These are phyloP conservation scores for Oxyteleia sp. DNA, from an alignment of 2,888 invertebrate species.

Conservation along the genomic window DNA sequence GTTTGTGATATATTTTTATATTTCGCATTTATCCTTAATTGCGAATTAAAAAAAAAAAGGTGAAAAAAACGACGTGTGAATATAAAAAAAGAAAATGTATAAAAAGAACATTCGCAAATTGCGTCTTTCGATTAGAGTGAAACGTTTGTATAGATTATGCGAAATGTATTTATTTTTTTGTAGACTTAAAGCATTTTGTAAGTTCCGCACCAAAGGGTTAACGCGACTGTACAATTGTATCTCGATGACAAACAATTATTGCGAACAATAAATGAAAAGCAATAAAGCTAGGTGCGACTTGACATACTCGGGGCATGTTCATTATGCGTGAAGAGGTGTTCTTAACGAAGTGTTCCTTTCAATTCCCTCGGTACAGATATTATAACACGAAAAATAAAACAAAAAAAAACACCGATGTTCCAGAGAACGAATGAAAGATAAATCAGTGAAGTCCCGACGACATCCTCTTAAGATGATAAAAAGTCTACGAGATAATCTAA, in stretches of 20 bases:
- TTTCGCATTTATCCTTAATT: conserved; percentile 35
- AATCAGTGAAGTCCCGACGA: conserved; percentile 9
- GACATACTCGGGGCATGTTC: conserved; percentile 11
- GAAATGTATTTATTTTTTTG: conserved; percentile 40
- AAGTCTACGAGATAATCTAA: conserved; percentile 13
- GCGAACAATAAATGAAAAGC: conserved; percentile 49
- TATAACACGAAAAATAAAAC: conserved; percentile 9
- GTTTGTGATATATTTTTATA: conserved; percentile 43
- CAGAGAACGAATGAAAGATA: conserved; percentile 8
- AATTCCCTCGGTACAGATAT: conserved; percentile 16
- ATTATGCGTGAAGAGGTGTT: conserved; percentile 9
- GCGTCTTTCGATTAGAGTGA: conserved; percentile 20
- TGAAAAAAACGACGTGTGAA: background rate
- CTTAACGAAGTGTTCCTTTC: conserved; percentile 16
- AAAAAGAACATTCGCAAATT: background rate
- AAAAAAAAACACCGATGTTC: background rate
- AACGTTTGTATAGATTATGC: conserved; percentile 36
- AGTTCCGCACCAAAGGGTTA: conserved; percentile 54
- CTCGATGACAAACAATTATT: conserved; percentile 30
- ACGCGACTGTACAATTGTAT: conserved; percentile 45
- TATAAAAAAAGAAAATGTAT: background rate
- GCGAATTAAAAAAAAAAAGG: conserved; percentile 4
- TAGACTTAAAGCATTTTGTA: conserved; percentile 32
- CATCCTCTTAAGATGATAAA: background rate
- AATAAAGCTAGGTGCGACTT: conserved; percentile 39